Evolutionary conservation across 2,888 invertebrate species (phyloP).

Genomic region (Rotaria magnacalcarata): DNA sequence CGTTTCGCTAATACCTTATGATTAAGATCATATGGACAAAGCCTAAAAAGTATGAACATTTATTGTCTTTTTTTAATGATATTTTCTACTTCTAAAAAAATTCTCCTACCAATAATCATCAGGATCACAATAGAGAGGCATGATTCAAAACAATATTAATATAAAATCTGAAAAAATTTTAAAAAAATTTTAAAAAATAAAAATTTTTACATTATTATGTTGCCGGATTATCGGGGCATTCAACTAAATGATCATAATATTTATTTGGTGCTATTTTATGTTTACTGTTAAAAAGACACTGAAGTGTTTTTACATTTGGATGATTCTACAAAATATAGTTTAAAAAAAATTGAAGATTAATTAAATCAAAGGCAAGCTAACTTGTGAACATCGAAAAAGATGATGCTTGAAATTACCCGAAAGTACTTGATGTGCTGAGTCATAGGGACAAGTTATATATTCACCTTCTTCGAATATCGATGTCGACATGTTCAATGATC

Average conservation of each 20-base stretch:
- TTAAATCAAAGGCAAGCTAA: background rate
- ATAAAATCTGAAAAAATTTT: background rate
- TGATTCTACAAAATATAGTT: background rate
- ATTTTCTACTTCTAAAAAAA: background rate
- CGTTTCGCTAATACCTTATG: conserved; percentile 52
- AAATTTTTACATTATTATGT: background rate
- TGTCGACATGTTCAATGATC: background rate
- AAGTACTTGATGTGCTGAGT: background rate
- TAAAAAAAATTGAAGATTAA: background rate
- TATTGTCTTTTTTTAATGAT: too few species aligned
- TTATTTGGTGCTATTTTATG: background rate
- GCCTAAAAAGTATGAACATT: background rate
- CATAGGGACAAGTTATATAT: background rate
- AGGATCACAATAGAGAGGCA: background rate
- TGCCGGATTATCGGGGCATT: background rate
- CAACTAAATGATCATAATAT: background rate
- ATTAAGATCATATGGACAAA: conserved; percentile 52
- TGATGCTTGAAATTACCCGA: background rate
- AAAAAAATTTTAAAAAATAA: background rate
- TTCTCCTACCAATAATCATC: background rate
- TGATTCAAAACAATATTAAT: background rate
- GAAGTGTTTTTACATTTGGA: background rate
- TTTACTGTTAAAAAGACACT: background rate
- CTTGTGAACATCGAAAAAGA: background rate
- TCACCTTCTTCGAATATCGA: background rate